These are phyloP conservation scores for Pelodiscus sinensis DNA, from an alignment of 2,113 vertebrate species.

Conservation along the genomic window DNA sequence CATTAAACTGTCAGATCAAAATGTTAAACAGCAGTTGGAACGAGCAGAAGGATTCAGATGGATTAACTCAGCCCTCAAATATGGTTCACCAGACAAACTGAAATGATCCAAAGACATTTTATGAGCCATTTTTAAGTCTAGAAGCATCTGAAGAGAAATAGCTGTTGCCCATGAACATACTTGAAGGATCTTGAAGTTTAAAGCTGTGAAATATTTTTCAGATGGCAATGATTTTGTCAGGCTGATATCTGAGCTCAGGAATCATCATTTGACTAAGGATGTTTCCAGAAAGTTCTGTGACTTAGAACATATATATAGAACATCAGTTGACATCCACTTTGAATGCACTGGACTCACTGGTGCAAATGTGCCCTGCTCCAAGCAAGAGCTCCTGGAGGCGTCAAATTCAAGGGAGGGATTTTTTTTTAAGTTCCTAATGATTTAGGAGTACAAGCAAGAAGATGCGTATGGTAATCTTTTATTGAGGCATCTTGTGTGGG, in stretches of 20 bases:
- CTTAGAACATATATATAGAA: too few species aligned
- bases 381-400: background rate
- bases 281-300: background rate
- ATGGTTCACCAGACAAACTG: conserved; percentile 15
- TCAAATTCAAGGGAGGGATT: background rate
- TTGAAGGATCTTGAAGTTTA: conserved; percentile 37
- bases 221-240: background rate
- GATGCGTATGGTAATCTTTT: background rate
- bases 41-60: conserved; percentile 55
- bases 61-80: conserved; percentile 58
- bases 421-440: background rate
- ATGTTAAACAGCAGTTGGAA: conserved; percentile 64
- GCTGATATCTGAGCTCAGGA: background rate
- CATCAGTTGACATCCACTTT: background rate
- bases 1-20: conserved; percentile 73
- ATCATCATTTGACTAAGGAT: background rate
- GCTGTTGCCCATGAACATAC: conserved; percentile 26
- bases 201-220: conserved; percentile 18
- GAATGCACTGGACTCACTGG: background rate
- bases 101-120: conserved; percentile 34
- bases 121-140: conserved; percentile 45
- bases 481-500: background rate
- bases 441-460: background rate
- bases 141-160: conserved; percentile 48
- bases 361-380: background rate